A percentile compares a stretch with the other conserved stretches of the same genome.
phyloP scores from a whole-genome alignment of 2,797 vertebrate species.

The Graptemys geographica region DNA sequence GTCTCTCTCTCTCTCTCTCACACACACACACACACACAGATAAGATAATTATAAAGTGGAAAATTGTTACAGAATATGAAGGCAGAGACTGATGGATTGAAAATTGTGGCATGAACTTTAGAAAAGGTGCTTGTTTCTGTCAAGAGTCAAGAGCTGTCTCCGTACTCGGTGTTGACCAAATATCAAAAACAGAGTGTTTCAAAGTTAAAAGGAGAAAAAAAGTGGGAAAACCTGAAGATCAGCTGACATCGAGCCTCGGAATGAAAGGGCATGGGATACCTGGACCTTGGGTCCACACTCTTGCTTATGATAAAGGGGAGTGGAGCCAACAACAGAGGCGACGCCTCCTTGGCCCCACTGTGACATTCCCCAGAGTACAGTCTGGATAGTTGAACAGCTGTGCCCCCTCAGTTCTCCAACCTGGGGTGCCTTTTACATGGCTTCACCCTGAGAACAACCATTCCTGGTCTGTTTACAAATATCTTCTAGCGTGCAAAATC shows the following conservation, averaged over 20 bases:
- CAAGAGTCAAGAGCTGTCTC: conserved; percentile 9
- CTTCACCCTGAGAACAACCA: too few relatives aligned
- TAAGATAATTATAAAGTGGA: background rate
- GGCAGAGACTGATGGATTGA: conserved; percentile 11
- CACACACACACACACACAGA: background rate
- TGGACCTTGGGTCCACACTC: background rate
- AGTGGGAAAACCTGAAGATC: background rate
- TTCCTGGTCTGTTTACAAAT: too few relatives aligned
- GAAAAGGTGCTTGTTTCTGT: conserved; percentile 16
- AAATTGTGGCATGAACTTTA: conserved; percentile 15
- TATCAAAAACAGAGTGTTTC: background rate
- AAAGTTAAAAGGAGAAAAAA: background rate
- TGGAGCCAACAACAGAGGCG: background rate
- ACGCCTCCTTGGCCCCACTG: background rate
- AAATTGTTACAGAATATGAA: conserved; percentile 10
- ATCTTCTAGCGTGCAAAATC: too few relatives aligned
- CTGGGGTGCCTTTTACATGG: too few relatives aligned
- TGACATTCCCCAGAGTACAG: too few relatives aligned
- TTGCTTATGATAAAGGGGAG: background rate
- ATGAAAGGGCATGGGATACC: background rate
- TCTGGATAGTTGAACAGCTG: too few relatives aligned
- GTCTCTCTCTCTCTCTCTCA: background rate
- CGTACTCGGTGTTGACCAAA: background rate
- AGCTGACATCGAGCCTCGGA: background rate
- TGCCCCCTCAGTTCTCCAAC: too few relatives aligned